Evolutionary conservation across 2,888 invertebrate species (phyloP).

Genomic region (Coremacera marginata): DNA sequence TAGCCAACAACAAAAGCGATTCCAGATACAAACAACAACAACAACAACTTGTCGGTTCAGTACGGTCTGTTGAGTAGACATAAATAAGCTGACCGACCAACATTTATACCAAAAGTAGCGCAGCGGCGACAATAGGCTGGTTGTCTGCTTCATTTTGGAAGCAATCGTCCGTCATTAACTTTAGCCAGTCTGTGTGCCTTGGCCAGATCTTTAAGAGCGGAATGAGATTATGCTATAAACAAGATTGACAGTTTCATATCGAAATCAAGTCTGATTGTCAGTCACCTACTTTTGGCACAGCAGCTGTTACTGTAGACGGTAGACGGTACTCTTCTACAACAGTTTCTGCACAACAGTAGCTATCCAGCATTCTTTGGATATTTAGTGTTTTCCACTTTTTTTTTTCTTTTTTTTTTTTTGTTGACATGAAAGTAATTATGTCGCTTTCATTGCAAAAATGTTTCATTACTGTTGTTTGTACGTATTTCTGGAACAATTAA

Average conservation of each 20-base stretch:
- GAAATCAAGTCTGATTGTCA: slow-evolving; percentile 41
- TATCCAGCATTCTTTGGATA: neutral
- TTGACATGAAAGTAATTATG: slow-evolving; percentile 28
- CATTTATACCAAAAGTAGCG: slow-evolving; percentile 9
- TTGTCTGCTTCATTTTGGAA: neutral
- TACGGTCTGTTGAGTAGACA: neutral
- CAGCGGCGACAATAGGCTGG: neutral
- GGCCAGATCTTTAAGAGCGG: slow-evolving; percentile 6
- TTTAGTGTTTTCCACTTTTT: neutral
- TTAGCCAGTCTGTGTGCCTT: neutral
- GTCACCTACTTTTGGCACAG: slow-evolving; percentile 58
- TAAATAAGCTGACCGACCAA: neutral
- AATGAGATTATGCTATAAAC: neutral
- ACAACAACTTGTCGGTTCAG: neutral
- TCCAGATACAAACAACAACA: neutral
- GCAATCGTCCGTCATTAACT: neutral
- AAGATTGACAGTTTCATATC: slow-evolving; percentile 41
- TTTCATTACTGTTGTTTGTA: neutral
- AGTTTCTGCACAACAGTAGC: neutral
- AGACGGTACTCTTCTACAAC: neutral
- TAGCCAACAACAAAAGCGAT: too few relatives aligned
- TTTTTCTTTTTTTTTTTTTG: slow-evolving; percentile 10
- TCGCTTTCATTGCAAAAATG: slow-evolving; percentile 35
- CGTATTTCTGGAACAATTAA: slow-evolving; percentile 18
- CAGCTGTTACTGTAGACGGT: slow-evolving; percentile 44